Evolutionary conservation across 2,888 invertebrate species (phyloP).

Genomic region (Dichetophora obliterata): DNA sequence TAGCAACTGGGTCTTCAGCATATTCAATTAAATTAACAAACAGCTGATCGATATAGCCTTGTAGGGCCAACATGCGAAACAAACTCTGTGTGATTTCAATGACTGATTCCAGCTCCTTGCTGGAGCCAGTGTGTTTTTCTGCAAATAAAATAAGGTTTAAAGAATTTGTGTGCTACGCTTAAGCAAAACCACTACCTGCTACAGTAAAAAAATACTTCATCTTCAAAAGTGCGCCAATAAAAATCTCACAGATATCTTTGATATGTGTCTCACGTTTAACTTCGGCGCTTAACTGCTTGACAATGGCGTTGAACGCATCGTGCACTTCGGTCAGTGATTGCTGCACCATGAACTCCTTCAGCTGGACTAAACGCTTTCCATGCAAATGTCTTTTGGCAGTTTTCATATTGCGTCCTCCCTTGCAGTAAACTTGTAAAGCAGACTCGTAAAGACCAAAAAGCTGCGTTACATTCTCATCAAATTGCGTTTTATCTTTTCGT

Average conservation of each 20-base stretch:
- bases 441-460: constrained; percentile 62
- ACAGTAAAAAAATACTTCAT: constrained; percentile 63
- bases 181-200: constrained; percentile 44
- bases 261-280: constrained; percentile 55
- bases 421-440: constrained; percentile 55
- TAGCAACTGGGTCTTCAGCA: constrained; percentile 57
- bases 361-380: constrained; percentile 54
- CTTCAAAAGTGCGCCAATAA: constrained; percentile 55
- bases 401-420: constrained; percentile 57
- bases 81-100: constrained; percentile 58
- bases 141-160: constrained; percentile 19
- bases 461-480: constrained; percentile 55
- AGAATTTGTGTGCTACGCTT: neutral
- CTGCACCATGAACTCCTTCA: constrained; percentile 53
- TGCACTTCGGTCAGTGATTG: constrained; percentile 48
- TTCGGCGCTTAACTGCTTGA: constrained; percentile 50
- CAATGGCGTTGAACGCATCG: constrained; percentile 47
- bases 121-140: constrained; percentile 43
- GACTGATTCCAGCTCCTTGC: constrained; percentile 52
- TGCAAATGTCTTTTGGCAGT: constrained; percentile 55
- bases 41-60: constrained; percentile 63
- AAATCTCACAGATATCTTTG: constrained; percentile 59
- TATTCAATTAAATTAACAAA: constrained; percentile 61
- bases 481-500: constrained; percentile 55
- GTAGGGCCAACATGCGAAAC: constrained; percentile 62